Evolutionary conservation across 2,797 vertebrate species (phyloP).

Genomic region (Chrosomus eos): DNA sequence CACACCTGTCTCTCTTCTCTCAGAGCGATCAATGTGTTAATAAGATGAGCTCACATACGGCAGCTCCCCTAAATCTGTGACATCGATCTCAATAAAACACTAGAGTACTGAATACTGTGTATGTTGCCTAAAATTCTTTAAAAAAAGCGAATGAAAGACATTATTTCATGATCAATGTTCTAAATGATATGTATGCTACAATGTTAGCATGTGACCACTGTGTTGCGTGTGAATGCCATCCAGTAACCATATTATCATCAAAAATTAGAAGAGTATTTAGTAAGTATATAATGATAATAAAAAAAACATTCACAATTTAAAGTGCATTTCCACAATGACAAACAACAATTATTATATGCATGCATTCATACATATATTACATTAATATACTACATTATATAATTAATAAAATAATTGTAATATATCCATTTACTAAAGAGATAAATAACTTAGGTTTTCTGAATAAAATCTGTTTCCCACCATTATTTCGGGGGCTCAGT

Average conservation of each 20-base stretch:
- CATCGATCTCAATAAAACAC: not conserved
- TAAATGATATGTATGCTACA: not conserved
- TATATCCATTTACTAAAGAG: not conserved
- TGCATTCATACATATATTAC: too few relatives aligned
- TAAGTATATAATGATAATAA: not conserved
- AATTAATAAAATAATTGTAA: too few relatives aligned
- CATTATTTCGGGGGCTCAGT: too few relatives aligned
- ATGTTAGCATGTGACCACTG: not conserved
- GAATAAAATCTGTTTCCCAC: not conserved
- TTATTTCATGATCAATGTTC: not conserved
- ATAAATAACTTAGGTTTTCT: not conserved
- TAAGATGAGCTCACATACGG: not conserved
- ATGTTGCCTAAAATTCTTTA: not conserved
- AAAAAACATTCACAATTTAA: too few relatives aligned
- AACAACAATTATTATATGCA: too few relatives aligned
- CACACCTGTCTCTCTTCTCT: slow-evolving; percentile 22
- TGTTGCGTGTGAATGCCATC: not conserved
- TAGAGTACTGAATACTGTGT: not conserved
- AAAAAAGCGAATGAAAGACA: not conserved
- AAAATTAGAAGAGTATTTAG: not conserved
- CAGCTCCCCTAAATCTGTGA: slow-evolving; percentile 12
- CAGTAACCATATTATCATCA: not conserved
- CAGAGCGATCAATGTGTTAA: not conserved
- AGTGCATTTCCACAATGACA: too few relatives aligned
- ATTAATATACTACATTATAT: too few relatives aligned